Evolutionary conservation across 2,113 vertebrate genomes (phyloP), one percentile per base, ranked within the genome.

Genomic region (Gnathonemus echidnorhynchus): DNA sequence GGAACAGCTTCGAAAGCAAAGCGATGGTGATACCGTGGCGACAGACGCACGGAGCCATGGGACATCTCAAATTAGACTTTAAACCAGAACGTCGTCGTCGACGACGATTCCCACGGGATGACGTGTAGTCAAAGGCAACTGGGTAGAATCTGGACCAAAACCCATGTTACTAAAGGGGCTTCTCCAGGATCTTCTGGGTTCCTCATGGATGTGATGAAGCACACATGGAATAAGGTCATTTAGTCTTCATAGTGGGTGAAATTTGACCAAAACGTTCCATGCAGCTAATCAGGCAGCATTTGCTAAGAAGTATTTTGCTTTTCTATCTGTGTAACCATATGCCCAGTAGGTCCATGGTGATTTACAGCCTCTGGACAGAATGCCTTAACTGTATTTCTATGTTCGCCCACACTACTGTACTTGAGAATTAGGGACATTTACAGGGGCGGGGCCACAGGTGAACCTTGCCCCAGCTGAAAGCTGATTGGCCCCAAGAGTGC

Each of bases 21-120:
- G 46, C 1, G 24, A 50, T 46, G 21, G 10, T 48, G 45, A 49
- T 46, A 15, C 10, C 62, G 3, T 31, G 62, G 45, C 21, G 8
- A 86, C 24, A 49, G 84, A 50, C 48, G 15, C 10, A 6, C 1
- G n/a, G 46, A 49, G 42, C 46, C n/a, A n/a, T 50, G 74, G 74
- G 74, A 80, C 84, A 13, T 86, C 45, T 86, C 48, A 24, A 86
- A 50, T 86, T 86, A 86, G 45, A 86, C 84, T 86, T 86, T 86
- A 86, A 49, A 86, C 84, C 45, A 86, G 83, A 86, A 49, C 42
- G 42, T 45, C 46, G 74, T 24, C 24, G 74, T 1, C 35, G 6
- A 39, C 5, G 5, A 39, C 5, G 6, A 17, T 42, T 80, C 74
- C 74, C 74, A 42, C 1, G 74, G 35, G 74, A 80, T 80, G 74